Conservation (phyloP, 2,888 invertebrate genomes). For the Cabera pusaria region DNA sequence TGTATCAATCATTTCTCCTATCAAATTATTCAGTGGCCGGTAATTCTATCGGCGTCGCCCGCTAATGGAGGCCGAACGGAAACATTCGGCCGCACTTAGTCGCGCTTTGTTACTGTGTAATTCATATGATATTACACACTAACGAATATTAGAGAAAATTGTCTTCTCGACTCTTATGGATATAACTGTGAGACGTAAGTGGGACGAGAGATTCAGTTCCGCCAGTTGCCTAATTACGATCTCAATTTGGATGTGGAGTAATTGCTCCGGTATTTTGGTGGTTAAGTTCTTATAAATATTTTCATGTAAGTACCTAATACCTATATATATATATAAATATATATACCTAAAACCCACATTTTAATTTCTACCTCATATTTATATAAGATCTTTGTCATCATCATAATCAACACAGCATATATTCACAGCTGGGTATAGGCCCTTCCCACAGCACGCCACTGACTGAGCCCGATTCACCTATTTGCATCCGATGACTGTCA, state of each 20-base stretch:
- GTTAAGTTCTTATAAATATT: too few relatives aligned
- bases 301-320: too few relatives aligned
- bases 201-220: constrained; percentile 23
- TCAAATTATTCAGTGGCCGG: constrained; percentile 81
- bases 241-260: constrained; percentile 13
- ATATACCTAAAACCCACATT: too few relatives aligned
- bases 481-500: too few relatives aligned
- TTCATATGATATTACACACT: constrained; percentile 68
- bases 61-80: constrained; percentile 68
- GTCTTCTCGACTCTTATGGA: constrained; percentile 45
- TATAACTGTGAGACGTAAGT: constrained; percentile 32
- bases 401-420: too few relatives aligned
- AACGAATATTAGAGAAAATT: constrained; percentile 64
- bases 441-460: too few relatives aligned
- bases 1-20: constrained; percentile 82
- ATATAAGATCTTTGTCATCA: too few relatives aligned
- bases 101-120: constrained; percentile 79
- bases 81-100: constrained; percentile 77
- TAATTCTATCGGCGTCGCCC: constrained; percentile 73
- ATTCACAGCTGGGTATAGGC: too few relatives aligned
- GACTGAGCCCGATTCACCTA: too few relatives aligned
- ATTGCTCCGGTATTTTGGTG: constrained; percentile 8
- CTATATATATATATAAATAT: too few relatives aligned
- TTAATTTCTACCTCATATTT: too few relatives aligned
- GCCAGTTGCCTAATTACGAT: constrained; percentile 20